Evolutionary conservation across 2,797 vertebrate species (phyloP).

Genomic region (Eremophila alpestris): DNA sequence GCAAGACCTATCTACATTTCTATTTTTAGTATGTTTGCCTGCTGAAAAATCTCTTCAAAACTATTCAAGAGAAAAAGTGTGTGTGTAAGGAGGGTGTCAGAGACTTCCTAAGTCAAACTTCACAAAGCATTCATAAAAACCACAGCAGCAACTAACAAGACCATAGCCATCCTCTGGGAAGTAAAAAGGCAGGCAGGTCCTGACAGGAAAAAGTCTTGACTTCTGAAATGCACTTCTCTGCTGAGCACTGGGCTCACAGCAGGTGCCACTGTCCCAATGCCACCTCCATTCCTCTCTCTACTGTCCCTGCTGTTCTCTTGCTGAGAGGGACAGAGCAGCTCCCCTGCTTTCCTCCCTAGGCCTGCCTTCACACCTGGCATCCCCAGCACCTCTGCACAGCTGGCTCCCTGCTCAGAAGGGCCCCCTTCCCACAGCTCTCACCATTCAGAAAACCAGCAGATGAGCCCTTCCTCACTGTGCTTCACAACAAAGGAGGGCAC

Average conservation of each 20-base stretch:
- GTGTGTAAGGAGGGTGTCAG: neutral
- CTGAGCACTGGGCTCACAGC: neutral
- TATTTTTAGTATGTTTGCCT: neutral
- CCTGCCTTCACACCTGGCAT: neutral
- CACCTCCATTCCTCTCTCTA: neutral
- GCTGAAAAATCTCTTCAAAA: neutral
- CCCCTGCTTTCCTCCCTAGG: neutral
- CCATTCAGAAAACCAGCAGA: neutral
- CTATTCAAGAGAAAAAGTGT: neutral
- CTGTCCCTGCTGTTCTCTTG: neutral
- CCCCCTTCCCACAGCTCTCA: neutral
- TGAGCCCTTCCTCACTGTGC: neutral
- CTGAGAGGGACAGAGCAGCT: neutral
- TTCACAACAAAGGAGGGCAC: neutral
- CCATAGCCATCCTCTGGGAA: neutral
- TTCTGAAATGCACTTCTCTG: neutral
- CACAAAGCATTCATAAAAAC: neutral
- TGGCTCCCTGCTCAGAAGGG: neutral
- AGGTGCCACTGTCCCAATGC: fast-evolving
- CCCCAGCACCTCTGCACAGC: neutral
- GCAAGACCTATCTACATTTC: neutral
- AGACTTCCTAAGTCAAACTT: neutral
- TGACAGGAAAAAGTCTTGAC: neutral
- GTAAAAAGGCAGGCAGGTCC: neutral
- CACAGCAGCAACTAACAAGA: neutral